These are phyloP conservation scores for Helogale parvula DNA, from an alignment of 2,113 vertebrate genomes.

Conservation along the genomic window DNA sequence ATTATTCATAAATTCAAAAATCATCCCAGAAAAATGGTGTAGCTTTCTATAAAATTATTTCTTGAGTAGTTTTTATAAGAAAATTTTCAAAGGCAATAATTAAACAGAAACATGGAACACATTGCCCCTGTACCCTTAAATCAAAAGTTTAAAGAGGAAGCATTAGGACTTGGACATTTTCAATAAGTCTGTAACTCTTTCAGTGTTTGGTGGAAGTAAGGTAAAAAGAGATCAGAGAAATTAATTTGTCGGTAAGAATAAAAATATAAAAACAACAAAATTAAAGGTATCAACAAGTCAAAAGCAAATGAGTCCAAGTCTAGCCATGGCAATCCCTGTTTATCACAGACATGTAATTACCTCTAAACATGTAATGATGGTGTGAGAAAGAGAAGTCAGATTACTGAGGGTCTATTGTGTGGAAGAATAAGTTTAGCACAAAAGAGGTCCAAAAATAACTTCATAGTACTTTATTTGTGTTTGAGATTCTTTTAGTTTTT, in stretches of 20 bases:
- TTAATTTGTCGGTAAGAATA: constrained; percentile 21
- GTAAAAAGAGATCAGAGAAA: background rate
- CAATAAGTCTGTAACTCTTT: background rate
- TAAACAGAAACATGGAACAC: background rate
- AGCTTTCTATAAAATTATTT: background rate
- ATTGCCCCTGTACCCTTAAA: background rate
- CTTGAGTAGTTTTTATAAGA: background rate
- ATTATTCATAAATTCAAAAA: no score
- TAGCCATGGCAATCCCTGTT: constrained; percentile 58
- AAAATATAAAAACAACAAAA: constrained; percentile 54
- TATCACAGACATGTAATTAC: constrained; percentile 75
- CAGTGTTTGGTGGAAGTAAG: background rate
- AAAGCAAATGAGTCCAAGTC: constrained; percentile 58
- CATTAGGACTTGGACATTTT: background rate
- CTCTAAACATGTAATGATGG: constrained; percentile 63
- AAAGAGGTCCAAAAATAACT: constrained; percentile 19
- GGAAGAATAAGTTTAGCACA: constrained; percentile 1
- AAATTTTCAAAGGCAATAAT: background rate
- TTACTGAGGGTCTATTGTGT: background rate
- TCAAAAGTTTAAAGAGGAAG: constrained; percentile 9
- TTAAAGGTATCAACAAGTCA: constrained; percentile 25
- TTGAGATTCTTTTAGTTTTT: background rate
- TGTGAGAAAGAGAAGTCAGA: constrained; percentile 36
- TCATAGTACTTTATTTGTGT: background rate
- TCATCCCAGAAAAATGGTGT: background rate